Percentiles rank a stretch among this genome's conserved stretches.
These are phyloP conservation scores for Nautilus pompilius DNA, from an alignment of 1,140 invertebrate species.

Conservation along the genomic window DNA sequence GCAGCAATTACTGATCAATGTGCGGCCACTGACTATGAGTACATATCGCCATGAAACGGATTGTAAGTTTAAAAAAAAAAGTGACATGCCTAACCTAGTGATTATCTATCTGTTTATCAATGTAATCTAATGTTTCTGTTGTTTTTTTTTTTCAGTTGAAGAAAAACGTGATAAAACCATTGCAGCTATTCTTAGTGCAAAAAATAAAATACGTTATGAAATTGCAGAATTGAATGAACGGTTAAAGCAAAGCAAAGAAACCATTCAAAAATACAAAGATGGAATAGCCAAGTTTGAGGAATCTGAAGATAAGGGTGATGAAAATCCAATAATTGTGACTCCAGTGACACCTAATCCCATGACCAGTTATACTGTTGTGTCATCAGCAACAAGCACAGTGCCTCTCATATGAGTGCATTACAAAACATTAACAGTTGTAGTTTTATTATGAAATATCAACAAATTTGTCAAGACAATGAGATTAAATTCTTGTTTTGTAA, in stretches of 20 bases:
- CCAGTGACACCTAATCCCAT: too few species aligned
- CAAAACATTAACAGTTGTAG: too few species aligned
- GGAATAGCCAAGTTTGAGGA: slow-evolving; percentile 72
- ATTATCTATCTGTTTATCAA: neutral
- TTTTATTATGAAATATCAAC: too few species aligned
- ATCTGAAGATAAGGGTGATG: too few species aligned
- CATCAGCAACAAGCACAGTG: too few species aligned
- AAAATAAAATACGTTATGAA: slow-evolving; percentile 79
- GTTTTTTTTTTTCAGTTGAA: slow-evolving; percentile 70
- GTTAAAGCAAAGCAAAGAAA: slow-evolving; percentile 83
- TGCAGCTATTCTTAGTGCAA: slow-evolving; percentile 74
- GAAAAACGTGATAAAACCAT: slow-evolving; percentile 81
- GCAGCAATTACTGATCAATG: slow-evolving; percentile 80
- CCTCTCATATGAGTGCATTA: too few species aligned
- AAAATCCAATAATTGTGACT: too few species aligned
- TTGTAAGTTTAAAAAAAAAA: too few species aligned
- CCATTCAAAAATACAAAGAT: slow-evolving; percentile 83
- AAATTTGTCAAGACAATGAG: too few species aligned
- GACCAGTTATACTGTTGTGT: too few species aligned
- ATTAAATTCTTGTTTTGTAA: too few species aligned
- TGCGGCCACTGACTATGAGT: slow-evolving; percentile 71
- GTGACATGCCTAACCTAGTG: too few species aligned
- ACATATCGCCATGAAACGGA: slow-evolving; percentile 84
- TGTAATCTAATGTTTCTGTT: neutral
- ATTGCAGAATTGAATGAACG: slow-evolving; percentile 84